Evolutionary conservation across 2,113 vertebrate genomes (phyloP), one percentile per base, ranked within the genome.

Genomic region (Panurus biarmicus): DNA sequence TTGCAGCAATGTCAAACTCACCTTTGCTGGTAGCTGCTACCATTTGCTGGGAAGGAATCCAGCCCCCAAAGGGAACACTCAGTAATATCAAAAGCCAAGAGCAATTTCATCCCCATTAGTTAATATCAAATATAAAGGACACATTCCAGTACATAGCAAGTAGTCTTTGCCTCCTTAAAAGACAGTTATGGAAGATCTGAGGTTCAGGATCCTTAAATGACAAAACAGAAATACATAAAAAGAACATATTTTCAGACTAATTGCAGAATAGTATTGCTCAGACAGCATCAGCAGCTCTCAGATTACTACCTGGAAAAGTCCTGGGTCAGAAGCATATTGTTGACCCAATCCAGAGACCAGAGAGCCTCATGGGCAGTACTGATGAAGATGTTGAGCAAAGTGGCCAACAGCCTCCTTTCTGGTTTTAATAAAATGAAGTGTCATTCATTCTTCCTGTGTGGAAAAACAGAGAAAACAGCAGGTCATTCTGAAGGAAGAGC

Each of bases 1-100:
- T 91, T 96, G 85, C 85, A 92, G 93, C 95, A 97, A 97, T 92
- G 95, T 96, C 97, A 96, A 87, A 83, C 61, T 92, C 93, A 95
- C 94, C 96, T 97, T 94, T 89, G 18, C 67, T 95, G 66, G 94
- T 91, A 44, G 77, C 88, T 96, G 74, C 88, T 95, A 87, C 95
- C 83, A 80, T 88, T 85, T 72, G 74, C 93, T 74, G 89, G 96
- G 96, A 95, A 96, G 69, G 72, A 95, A 74, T 95, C 96, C 96
- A 96, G 79, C 36, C 94, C 85, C 80, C 51, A 74, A 75, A 88
- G 89, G 74, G 91, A 94, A 78, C 95, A 91, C 64, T 87, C 82
- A 69, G 40, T 85, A 74, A 76, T 86, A 95, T 84, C 74, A 90
- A 91, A 19, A 94, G 69, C 74, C 84, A 92, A 95, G 54, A 93